Conservation (phyloP, 2,797 vertebrate species). For the Brotula barbata region DNA sequence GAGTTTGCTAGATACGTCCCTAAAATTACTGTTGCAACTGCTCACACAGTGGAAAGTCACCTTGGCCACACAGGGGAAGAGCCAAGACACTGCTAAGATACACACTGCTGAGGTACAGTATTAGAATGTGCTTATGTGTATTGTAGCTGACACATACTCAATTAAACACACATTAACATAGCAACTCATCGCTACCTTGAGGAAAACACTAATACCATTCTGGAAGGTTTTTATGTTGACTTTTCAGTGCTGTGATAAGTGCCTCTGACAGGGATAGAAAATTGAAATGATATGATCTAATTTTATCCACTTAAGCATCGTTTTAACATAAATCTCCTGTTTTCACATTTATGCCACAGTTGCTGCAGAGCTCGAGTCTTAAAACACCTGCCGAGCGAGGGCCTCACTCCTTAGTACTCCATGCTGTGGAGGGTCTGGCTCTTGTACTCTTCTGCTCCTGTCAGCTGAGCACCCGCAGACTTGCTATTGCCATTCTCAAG, state of each 20-base stretch:
- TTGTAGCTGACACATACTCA: neutral
- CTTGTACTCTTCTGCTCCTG: conserved; percentile 95
- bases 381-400: conserved; percentile 83
- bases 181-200: too few relatives aligned
- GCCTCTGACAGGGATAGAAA: neutral
- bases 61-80: conserved; percentile 78
- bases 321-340: too few relatives aligned
- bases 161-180: too few relatives aligned
- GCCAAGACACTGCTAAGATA: conserved; percentile 46
- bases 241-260: neutral
- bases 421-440: conserved; percentile 94
- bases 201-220: too few relatives aligned
- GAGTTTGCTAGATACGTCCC: conserved; percentile 89
- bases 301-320: neutral
- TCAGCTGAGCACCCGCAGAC: conserved; percentile 90
- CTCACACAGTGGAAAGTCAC: conserved; percentile 96
- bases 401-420: conserved; percentile 90
- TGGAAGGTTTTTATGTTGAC: neutral
- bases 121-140: neutral
- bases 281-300: neutral
- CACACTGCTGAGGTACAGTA: conserved; percentile 72
- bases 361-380: conserved; percentile 78
- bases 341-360: conserved; percentile 31
- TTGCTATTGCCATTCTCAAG: conserved; percentile 90
- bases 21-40: conserved; percentile 94